Evolutionary conservation across 2,888 invertebrate genomes (phyloP), one percentile per base, ranked within the genome.

Genomic region (Temnothorax unifasciatus): DNA sequence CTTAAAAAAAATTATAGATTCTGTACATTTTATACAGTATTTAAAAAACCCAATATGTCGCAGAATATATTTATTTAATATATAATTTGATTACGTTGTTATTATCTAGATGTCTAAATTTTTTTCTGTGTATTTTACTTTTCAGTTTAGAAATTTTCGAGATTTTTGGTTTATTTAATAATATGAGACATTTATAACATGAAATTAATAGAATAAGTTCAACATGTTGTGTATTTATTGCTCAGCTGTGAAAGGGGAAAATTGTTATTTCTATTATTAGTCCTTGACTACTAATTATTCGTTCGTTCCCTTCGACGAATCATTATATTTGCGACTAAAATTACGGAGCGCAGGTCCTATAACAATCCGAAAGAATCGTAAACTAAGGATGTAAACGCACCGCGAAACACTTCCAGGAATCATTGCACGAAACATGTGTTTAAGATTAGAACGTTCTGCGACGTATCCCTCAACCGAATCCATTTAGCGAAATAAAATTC

Each of bases 361-460:
- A 89, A 89, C 85, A 76, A 87, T 87, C 85, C 87, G 87, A 83
- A 86, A 71, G 84, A 85, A 87, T 90, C 90, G 91, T 90, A 90
- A 90, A 90, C 84, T 83, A 83, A 83, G 81, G 25, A 71, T 84
- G 83, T 81, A 82, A 82, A 82, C 85, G 82, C 81, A 84, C 69
- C 88, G 89, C 76, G 86, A 82, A 89, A 87, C 76, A 82, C 83
- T 91, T 90, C 90, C 89, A 66, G 86, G 90, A 90, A 90, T 66
- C 85, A 69, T 77, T 85, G 66, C 79, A 73, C 29, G 89, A 90
- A 81, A 85, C 89, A 90, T 86, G 85, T 90, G 90, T 90, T 90
- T 89, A 88, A 88, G 90, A 90, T 90, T 90, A 90, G 83, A 85
- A 81, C 82, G 88, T 90, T 79, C 44, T 13, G 44, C 57, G 25